A percentile compares a stretch with the other conserved stretches of the same genome.
These are phyloP conservation scores for Onychomys arenicola DNA, from an alignment of 2,797 vertebrate species.

Conservation along the genomic window DNA sequence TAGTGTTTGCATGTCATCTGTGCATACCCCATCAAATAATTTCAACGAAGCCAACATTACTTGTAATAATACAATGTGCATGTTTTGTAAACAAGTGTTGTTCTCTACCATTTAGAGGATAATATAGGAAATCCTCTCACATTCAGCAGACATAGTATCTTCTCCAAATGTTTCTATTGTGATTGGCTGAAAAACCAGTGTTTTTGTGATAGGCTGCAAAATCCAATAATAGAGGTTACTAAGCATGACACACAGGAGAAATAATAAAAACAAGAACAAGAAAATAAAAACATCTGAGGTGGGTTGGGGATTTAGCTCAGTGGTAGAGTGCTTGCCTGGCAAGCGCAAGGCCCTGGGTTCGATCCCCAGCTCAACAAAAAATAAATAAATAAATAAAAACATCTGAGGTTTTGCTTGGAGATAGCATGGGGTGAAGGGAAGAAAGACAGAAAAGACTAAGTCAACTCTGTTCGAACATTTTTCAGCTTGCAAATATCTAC, in stretches of 20 bases:
- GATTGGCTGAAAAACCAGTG: not conserved
- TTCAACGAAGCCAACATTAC: not conserved
- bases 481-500: not conserved
- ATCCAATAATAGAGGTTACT: not conserved
- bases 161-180: not conserved
- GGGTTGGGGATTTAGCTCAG: no score
- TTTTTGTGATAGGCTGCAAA: not conserved
- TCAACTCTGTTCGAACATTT: not conserved
- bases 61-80: not conserved
- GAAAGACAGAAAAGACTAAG: not conserved
- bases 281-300: no score
- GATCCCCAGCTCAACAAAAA: no score
- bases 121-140: not conserved
- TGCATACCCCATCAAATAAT: not conserved
- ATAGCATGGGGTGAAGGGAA: not conserved
- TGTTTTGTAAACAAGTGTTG: not conserved
- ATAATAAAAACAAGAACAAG: not conserved
- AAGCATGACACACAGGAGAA: slow-evolving; percentile 2
- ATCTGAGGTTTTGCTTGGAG: not conserved
- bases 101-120: not conserved
- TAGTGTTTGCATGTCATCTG: not conserved
- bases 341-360: no score
- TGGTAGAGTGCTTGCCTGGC: no score
- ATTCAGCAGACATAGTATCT: not conserved
- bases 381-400: not conserved